Percentiles rank a stretch among this genome's conserved stretches.
Evolutionary conservation across 2,797 vertebrate species (phyloP).

Genomic region (Muraenolepis orangiensis): DNA sequence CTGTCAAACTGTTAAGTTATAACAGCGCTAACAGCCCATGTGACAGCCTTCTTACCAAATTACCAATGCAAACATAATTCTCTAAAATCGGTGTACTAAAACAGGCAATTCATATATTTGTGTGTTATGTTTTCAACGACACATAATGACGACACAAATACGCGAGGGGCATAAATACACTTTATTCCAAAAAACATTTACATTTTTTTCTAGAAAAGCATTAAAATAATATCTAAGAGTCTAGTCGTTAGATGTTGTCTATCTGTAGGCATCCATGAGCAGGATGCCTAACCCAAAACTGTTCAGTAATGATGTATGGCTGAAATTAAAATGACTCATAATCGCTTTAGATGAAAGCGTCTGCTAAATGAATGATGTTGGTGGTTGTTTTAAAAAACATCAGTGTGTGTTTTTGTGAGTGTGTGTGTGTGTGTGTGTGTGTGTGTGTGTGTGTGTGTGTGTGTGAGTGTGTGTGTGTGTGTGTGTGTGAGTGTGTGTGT

Average conservation of each 20-base stretch:
- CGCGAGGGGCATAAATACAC: constrained; percentile 67
- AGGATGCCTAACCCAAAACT: background rate
- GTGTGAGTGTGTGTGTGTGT: background rate
- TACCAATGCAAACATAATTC: background rate
- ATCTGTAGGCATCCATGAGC: background rate
- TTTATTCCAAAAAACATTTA: constrained; percentile 78
- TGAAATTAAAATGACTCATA: background rate
- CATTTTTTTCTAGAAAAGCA: too few species aligned
- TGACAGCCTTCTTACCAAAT: background rate
- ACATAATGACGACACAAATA: constrained; percentile 20
- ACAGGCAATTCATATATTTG: background rate
- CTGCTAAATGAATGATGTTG: background rate
- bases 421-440: background rate
- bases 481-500: background rate
- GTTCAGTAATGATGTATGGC: too few species aligned
- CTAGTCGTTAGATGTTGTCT: background rate
- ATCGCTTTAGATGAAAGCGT: background rate
- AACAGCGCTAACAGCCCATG: too few species aligned
- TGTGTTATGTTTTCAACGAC: background rate
- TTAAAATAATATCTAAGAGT: background rate
- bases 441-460: background rate
- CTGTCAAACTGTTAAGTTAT: too few species aligned
- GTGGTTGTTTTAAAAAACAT: too few species aligned
- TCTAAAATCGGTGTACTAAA: background rate
- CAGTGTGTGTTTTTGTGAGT: background rate